These are phyloP conservation scores for Pseudorectes ferrugineus DNA, from an alignment of 2,113 vertebrate species.

Conservation along the genomic window DNA sequence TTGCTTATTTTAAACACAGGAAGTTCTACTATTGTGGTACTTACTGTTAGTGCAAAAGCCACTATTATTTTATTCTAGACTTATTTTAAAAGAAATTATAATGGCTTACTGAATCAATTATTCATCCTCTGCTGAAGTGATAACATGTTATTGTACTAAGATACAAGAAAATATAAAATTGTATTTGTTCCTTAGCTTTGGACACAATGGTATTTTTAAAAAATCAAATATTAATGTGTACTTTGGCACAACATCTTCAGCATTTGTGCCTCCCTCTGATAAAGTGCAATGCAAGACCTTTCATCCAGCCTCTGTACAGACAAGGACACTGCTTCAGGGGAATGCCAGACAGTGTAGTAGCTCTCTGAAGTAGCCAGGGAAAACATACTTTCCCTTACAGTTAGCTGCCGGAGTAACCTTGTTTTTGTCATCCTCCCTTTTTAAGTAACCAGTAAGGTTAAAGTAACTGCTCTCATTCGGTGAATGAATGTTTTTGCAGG, in stretches of 20 bases:
- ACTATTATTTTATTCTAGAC: not conserved
- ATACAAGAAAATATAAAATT: not conserved
- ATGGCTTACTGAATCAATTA: not conserved
- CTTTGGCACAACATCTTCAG: constrained; percentile 17
- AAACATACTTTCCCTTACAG: not conserved
- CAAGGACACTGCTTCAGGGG: not conserved
- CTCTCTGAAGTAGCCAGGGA: not conserved
- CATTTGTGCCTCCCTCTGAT: not conserved
- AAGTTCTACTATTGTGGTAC: not conserved
- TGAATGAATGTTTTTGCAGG: not conserved
- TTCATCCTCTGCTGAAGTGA: not conserved
- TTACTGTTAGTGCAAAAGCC: not conserved
- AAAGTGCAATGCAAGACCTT: not conserved
- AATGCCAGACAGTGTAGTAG: not conserved
- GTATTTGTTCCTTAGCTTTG: not conserved
- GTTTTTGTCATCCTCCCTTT: not conserved
- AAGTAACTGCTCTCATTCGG: not conserved
- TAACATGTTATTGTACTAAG: not conserved
- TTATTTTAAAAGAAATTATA: not conserved
- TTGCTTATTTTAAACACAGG: not conserved
- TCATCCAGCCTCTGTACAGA: not conserved
- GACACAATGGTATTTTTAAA: not conserved
- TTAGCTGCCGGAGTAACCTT: not conserved
- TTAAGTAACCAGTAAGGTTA: not conserved
- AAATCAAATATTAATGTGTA: not conserved